Percentiles rank a stretch among this genome's conserved stretches.
phyloP scores from a whole-genome alignment of 2,888 invertebrate genomes.

The Hypolimnas misippus region DNA sequence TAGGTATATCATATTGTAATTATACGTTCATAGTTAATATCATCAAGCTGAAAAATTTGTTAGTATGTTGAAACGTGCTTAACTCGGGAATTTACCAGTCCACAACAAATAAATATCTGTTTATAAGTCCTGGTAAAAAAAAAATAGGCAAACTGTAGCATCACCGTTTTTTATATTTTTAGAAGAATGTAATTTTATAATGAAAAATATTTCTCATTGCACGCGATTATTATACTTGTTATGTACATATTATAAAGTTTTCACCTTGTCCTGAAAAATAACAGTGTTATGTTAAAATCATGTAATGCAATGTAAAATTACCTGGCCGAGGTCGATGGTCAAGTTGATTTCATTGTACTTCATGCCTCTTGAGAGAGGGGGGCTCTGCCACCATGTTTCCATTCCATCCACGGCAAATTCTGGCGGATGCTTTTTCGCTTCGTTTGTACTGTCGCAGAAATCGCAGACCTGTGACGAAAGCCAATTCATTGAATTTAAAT shows the following conservation, averaged over 20 bases:
- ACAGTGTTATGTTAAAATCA: neutral
- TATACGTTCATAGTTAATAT: too few species aligned
- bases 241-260: neutral
- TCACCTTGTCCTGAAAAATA: neutral
- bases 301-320: slow-evolving; percentile 64
- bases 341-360: slow-evolving; percentile 98
- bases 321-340: slow-evolving; percentile 98
- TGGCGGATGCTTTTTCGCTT: slow-evolving; percentile 93
- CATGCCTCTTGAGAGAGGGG: slow-evolving; percentile 97
- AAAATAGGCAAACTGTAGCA: too few species aligned
- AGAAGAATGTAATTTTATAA: neutral
- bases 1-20: too few species aligned
- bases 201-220: neutral
- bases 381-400: slow-evolving; percentile 99
- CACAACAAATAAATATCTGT: too few species aligned
- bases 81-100: too few species aligned
- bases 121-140: too few species aligned
- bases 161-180: too few species aligned
- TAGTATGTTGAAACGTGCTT: too few species aligned
- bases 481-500: too few species aligned
- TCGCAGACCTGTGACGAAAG: slow-evolving; percentile 92
- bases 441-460: slow-evolving; percentile 90
- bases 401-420: slow-evolving; percentile 97
- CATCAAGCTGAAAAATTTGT: too few species aligned
- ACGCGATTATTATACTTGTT: neutral